These are phyloP conservation scores for Aporrectodea caliginosa DNA, from an alignment of 1,140 invertebrate species.

Conservation along the genomic window DNA sequence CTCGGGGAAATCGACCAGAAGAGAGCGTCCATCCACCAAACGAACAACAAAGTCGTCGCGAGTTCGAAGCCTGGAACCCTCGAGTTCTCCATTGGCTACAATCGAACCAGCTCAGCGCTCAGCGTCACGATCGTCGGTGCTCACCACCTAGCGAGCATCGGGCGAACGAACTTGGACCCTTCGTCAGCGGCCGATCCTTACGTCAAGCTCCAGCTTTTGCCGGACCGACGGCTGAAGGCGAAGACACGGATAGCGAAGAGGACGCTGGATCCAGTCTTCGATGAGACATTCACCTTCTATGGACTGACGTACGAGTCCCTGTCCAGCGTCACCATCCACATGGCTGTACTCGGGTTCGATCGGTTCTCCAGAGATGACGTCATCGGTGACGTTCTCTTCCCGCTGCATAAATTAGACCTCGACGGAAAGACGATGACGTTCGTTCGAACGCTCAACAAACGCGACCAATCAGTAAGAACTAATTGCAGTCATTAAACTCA, in stretches of 20 bases:
- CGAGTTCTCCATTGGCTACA: constrained; percentile 69
- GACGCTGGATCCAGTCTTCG: constrained; percentile 79
- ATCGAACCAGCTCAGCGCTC: constrained; percentile 80
- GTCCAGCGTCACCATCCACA: constrained; percentile 63
- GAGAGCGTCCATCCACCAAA: too few relatives aligned
- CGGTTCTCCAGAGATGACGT: constrained; percentile 89
- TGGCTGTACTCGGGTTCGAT: constrained; percentile 63
- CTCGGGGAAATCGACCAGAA: too few relatives aligned
- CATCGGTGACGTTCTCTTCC: constrained; percentile 90
- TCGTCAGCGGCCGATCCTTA: constrained; percentile 65
- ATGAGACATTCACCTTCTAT: constrained; percentile 82
- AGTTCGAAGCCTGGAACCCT: too few relatives aligned
- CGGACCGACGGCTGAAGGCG: constrained; percentile 77
- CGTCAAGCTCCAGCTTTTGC: constrained; percentile 78
- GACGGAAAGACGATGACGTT: neutral
- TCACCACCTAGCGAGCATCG: constrained; percentile 33
- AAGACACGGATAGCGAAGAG: constrained; percentile 78
- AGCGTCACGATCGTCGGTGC: constrained; percentile 78
- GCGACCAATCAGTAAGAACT: too few relatives aligned
- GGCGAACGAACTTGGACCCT: constrained; percentile 64
- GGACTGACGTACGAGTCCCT: constrained; percentile 81
- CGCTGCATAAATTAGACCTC: constrained; percentile 58
- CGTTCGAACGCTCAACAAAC: neutral
- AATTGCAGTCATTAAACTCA: too few relatives aligned
- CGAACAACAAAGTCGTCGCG: too few relatives aligned